A percentile compares a stretch with the other conserved stretches of the same genome.
Evolutionary conservation across 2,113 vertebrate species (phyloP).

Genomic region (Planiliza haematocheilus): DNA sequence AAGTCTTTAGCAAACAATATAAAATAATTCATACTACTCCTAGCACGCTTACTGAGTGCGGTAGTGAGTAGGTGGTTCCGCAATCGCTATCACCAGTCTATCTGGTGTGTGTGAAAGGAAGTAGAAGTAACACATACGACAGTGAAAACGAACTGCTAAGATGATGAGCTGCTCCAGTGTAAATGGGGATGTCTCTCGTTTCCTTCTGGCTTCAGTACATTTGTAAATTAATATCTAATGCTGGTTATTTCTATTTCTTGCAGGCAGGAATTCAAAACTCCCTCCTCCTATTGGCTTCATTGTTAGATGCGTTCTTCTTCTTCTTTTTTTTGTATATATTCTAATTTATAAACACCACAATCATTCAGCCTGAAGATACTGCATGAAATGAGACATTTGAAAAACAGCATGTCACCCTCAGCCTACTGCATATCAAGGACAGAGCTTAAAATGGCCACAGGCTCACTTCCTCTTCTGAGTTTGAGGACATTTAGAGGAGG

Average conservation of each 20-base stretch:
- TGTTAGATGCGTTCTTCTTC: background rate
- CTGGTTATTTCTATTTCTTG: constrained; percentile 9
- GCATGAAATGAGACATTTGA: constrained; percentile 20
- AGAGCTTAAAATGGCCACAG: constrained; percentile 60
- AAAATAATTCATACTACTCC: constrained; percentile 9
- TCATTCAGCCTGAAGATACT: constrained; percentile 11
- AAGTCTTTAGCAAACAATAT: background rate
- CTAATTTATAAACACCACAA: background rate
- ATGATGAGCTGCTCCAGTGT: background rate
- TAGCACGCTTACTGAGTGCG: background rate
- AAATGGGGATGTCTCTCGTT: background rate
- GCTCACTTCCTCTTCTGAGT: constrained; percentile 65
- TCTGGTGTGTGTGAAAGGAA: constrained; percentile 53
- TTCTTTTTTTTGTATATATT: background rate
- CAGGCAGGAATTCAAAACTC: constrained; percentile 18
- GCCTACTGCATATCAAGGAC: constrained; percentile 28
- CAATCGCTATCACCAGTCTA: constrained; percentile 24
- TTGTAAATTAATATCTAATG: constrained; percentile 10
- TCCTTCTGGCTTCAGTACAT: background rate
- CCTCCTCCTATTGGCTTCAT: background rate
- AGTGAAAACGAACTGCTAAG: constrained; percentile 17
- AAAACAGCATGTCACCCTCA: background rate
- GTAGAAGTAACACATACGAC: constrained; percentile 23
- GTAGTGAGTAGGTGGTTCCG: constrained; percentile 38
- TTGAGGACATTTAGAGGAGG: constrained; percentile 58